These are phyloP conservation scores for Tachina fera DNA, from an alignment of 2,888 invertebrate genomes.

Conservation along the genomic window DNA sequence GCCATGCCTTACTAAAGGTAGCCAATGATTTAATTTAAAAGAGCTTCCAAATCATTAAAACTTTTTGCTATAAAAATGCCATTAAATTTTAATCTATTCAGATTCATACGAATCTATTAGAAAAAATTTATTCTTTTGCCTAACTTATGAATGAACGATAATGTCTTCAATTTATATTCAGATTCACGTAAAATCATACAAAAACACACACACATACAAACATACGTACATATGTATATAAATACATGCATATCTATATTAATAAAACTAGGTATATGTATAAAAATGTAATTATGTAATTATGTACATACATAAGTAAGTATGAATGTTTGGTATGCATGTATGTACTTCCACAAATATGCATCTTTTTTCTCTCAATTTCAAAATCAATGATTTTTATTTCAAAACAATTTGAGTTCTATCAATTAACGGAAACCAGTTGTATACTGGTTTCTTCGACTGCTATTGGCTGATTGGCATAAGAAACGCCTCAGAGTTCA, in stretches of 20 bases:
- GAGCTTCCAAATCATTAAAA: constrained; percentile 1
- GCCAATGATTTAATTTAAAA: constrained; percentile 4
- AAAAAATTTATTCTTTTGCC: neutral
- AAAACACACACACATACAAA: too few species aligned
- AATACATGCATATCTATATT: neutral
- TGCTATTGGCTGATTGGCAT: constrained; percentile 61
- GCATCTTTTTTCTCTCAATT: neutral
- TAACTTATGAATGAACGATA: constrained; percentile 13
- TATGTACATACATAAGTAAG: neutral
- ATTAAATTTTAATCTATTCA: constrained; percentile 11
- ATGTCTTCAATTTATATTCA: neutral
- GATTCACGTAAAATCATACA: neutral
- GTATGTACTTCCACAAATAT: neutral
- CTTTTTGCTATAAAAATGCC: constrained; percentile 7
- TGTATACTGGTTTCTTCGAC: constrained; percentile 56
- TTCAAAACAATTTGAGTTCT: constrained; percentile 30
- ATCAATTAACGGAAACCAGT: constrained; percentile 40
- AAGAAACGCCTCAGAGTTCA: constrained; percentile 60
- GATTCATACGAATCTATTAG: neutral
- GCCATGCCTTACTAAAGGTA: neutral
- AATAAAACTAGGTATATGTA: neutral
- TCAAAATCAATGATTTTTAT: constrained; percentile 27
- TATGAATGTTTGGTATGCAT: neutral
- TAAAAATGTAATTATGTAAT: neutral
- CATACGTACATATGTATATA: neutral